Evolutionary conservation across 2,888 invertebrate genomes (phyloP).

Genomic region (Gandaritis pyraliata): DNA sequence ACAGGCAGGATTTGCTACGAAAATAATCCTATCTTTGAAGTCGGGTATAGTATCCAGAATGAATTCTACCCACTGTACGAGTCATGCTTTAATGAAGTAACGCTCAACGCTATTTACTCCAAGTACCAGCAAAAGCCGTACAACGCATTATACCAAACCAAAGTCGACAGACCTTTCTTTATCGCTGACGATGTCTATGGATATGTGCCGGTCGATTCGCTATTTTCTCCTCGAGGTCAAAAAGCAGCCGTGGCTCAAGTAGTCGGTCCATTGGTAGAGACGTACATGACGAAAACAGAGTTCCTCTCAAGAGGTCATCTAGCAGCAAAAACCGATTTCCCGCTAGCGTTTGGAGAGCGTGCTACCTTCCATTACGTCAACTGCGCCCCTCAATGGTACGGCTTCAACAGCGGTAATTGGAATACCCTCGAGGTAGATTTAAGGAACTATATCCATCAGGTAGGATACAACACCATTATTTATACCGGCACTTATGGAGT

Average conservation of each 20-base stretch:
- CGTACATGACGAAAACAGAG: conserved; percentile 69
- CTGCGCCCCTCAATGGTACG: conserved; percentile 88
- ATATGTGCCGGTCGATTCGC: conserved; percentile 55
- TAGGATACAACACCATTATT: conserved; percentile 67
- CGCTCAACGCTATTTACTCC: conserved; percentile 62
- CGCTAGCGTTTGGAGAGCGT: conserved; percentile 84
- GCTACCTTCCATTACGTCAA: conserved; percentile 88
- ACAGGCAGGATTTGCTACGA: conserved; percentile 65
- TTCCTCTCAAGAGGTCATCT: conserved; percentile 86
- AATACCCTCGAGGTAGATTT: conserved; percentile 79
- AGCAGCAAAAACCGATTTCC: conserved; percentile 86
- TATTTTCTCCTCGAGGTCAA: conserved; percentile 66
- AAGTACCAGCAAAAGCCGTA: conserved; percentile 74
- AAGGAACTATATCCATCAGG: conserved; percentile 63
- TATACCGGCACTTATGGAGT: conserved; percentile 87
- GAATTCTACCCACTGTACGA: conserved; percentile 69
- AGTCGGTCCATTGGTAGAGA: conserved; percentile 58
- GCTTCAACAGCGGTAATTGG: conserved; percentile 86
- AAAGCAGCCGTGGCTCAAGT: conserved; percentile 58
- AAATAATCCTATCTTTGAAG: conserved; percentile 62
- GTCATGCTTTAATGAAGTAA: conserved; percentile 67
- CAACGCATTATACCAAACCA: conserved; percentile 70
- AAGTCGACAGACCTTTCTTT: conserved; percentile 68
- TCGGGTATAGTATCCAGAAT: conserved; percentile 64
- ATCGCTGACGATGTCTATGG: conserved; percentile 60